These are phyloP conservation scores for Psammodynastes pulverulentus DNA, from an alignment of 2,113 vertebrate genomes.

Conservation along the genomic window DNA sequence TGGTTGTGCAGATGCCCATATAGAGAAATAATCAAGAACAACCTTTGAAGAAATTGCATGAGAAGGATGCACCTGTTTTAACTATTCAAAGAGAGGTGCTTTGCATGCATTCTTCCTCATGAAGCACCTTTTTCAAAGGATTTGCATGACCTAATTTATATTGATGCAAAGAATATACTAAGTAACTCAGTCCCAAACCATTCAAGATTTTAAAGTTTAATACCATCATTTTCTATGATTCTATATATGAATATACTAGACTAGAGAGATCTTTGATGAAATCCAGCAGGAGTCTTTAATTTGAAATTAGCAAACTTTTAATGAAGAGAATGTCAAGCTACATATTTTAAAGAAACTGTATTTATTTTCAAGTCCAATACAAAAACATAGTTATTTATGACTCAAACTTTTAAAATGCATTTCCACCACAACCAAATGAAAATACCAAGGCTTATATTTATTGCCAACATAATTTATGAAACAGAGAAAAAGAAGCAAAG, in stretches of 20 bases:
- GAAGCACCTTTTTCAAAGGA: neutral
- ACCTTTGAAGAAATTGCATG: neutral
- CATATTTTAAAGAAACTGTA: neutral
- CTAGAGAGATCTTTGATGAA: neutral
- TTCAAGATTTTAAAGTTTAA: neutral
- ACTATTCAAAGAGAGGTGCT: neutral
- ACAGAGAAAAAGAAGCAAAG: neutral
- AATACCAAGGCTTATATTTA: neutral
- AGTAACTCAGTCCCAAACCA: neutral
- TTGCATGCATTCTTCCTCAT: neutral
- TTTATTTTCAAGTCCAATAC: neutral
- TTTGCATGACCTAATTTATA: neutral
- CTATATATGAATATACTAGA: neutral
- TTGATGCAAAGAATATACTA: neutral
- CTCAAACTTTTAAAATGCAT: neutral
- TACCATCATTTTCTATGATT: neutral
- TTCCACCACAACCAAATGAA: neutral
- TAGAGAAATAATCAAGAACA: neutral
- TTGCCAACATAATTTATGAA: neutral
- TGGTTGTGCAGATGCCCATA: neutral
- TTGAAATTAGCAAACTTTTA: neutral
- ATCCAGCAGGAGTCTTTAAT: neutral
- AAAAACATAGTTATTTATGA: neutral
- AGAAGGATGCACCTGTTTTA: neutral
- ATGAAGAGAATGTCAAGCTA: neutral